Base-by-base conservation (phyloP, 1,140 invertebrate species). In the Tetragnatha versicolor region DNA sequence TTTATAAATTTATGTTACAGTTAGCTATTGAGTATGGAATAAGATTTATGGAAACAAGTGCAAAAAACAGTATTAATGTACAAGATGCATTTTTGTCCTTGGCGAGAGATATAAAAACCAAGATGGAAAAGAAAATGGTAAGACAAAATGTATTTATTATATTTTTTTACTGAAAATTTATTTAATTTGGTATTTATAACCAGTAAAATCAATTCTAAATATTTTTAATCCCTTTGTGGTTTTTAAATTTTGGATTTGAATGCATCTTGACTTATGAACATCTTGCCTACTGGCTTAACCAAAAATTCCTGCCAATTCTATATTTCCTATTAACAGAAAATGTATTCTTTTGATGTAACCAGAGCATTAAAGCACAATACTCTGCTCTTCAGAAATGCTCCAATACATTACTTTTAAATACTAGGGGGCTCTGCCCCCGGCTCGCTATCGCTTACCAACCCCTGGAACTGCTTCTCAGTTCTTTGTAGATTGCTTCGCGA, bases 91-190 rank as follows among this genome's bases (percentile, higher is more conserved):
- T 97, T 88, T 94, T 94, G 82, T 96, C 94, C 81, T 89, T 98
- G 83, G 96, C 96, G 31, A 91, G 93, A 84, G 94, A 96, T 86
- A 97, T 97, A 83, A 97, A 97, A 88, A 91, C 92, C 49, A 96
- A 97, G 89, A 95, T 94, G 90, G 95, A 97, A 88, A 96, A 96
- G 85, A 95, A 95, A 91, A 89, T 96, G 92, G 94, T 86, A 86
- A 86, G 83, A 83, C 17, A n/a, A 61, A 14, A n/a, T 4, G 7
- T 66, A 14, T 12, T 2, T 17, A 47, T 47, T 47, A 47, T n/a
- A n/a, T n/a, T n/a, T n/a, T 47, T 47, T 47, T 47, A 47, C 3
- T 47, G 2, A 20, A 47, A 47, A 3, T 47, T 17, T 1, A 2
- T 20, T 47, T 20, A 47, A 47, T n/a, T n/a, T n/a, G n/a, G n/a